These are phyloP conservation scores for Nysson spinosus DNA, from an alignment of 2,888 invertebrate species.

Conservation along the genomic window DNA sequence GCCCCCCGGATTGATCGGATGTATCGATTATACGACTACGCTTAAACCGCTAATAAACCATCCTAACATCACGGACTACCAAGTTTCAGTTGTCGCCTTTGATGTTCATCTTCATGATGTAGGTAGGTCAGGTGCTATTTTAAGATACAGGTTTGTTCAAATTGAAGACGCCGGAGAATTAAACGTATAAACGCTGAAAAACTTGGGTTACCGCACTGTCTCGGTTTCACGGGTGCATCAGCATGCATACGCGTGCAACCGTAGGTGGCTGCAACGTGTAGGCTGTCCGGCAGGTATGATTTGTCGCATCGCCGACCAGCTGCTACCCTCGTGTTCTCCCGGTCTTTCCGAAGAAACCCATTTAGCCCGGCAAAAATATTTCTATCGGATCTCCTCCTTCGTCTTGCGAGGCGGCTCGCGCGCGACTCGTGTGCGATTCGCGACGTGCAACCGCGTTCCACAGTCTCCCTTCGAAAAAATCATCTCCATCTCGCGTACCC, in stretches of 20 bases:
- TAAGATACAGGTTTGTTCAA: too few species aligned
- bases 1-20: too few species aligned
- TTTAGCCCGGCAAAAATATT: conserved; percentile 53
- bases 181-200: neutral
- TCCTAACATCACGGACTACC: too few species aligned
- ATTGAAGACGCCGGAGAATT: too few species aligned
- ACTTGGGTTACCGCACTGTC: conserved; percentile 37
- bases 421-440: conserved; percentile 26
- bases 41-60: too few species aligned
- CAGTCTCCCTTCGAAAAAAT: conserved; percentile 16
- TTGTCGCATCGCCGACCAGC: conserved; percentile 73
- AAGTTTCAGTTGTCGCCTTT: too few species aligned
- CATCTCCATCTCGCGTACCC: neutral
- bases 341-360: conserved; percentile 53
- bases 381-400: conserved; percentile 38
- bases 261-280: conserved; percentile 46
- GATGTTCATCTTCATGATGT: too few species aligned
- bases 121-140: too few species aligned
- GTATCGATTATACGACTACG: too few species aligned
- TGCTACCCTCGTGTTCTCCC: conserved; percentile 63
- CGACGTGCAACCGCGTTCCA: conserved; percentile 25
- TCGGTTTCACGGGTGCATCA: conserved; percentile 39
- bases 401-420: conserved; percentile 18
- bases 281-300: conserved; percentile 70
- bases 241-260: conserved; percentile 34